A percentile compares a stretch with the other conserved stretches of the same genome.
Conservation (phyloP, 2,888 invertebrate species). For the Rhodophaea formosa region DNA sequence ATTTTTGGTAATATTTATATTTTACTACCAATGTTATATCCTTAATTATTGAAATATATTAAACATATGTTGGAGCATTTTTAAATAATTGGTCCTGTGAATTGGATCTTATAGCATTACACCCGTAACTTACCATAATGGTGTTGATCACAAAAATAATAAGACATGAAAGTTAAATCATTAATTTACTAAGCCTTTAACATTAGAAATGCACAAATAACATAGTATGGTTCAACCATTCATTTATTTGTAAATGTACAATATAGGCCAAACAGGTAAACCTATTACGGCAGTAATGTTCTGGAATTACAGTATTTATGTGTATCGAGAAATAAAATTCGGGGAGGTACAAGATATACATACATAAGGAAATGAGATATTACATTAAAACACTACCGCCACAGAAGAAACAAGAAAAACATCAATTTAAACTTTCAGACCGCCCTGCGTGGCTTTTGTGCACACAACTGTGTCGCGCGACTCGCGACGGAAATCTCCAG, state of each 20-base stretch:
- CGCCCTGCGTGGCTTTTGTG: too few species aligned
- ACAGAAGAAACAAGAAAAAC: neutral
- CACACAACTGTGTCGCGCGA: too few species aligned
- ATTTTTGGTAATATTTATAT: too few species aligned
- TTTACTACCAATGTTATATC: too few species aligned
- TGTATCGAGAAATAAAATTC: neutral
- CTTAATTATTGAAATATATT: too few species aligned
- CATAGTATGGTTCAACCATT: constrained; percentile 63
- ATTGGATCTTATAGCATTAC: too few species aligned
- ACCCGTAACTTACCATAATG: too few species aligned
- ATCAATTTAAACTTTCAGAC: too few species aligned
- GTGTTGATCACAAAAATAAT: constrained; percentile 12
- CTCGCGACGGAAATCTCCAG: too few species aligned
- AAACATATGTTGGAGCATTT: too few species aligned
- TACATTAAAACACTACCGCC: neutral
- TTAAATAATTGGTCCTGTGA: too few species aligned
- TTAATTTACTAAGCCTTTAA: constrained; percentile 75
- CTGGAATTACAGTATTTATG: neutral
- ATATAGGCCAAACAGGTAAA: constrained; percentile 48
- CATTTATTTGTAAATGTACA: constrained; percentile 62
- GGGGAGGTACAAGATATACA: neutral
- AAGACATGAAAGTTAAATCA: constrained; percentile 35
- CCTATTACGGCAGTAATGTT: constrained; percentile 19
- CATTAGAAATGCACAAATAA: constrained; percentile 71
- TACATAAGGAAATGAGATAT: neutral